A percentile compares a stretch with the other conserved stretches of the same genome.
These are phyloP conservation scores for Botrylloides violaceus DNA, from an alignment of 23 tunicate species.

Conservation along the genomic window DNA sequence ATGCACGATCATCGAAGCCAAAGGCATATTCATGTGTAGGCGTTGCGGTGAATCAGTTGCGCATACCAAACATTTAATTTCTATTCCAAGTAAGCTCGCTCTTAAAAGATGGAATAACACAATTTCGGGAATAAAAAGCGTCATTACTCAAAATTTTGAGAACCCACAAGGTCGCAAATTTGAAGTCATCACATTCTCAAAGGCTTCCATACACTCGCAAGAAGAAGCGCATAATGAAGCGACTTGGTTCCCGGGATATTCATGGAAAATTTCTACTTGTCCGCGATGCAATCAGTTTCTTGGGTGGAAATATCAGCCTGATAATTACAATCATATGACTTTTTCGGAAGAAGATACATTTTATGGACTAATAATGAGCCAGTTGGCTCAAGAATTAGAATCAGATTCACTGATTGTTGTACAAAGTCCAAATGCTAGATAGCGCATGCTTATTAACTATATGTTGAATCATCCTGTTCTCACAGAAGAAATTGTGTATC, in stretches of 20 bases:
- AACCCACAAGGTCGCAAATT: conserved; percentile 54
- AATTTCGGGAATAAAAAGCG: neutral
- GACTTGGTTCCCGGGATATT: conserved; percentile 64
- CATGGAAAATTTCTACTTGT: conserved; percentile 68
- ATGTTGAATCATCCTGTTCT: too few species aligned
- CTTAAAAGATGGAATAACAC: conserved; percentile 32
- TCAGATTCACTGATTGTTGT: conserved; percentile 23
- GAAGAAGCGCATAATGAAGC: conserved; percentile 55
- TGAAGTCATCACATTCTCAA: conserved; percentile 48
- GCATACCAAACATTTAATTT: conserved; percentile 11
- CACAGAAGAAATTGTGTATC: too few species aligned
- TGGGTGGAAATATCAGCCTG: conserved; percentile 80
- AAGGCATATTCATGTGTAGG: conserved; percentile 31
- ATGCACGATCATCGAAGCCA: neutral
- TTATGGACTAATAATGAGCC: conserved; percentile 52
- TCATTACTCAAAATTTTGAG: conserved; percentile 33
- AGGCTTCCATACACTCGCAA: conserved; percentile 25
- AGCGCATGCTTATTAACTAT: neutral
- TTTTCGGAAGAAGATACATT: conserved; percentile 59
- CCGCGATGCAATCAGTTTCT: conserved; percentile 47
- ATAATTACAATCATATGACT: conserved; percentile 57
- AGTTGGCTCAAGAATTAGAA: conserved; percentile 34
- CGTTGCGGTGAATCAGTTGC: conserved; percentile 42
- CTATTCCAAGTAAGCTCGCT: conserved; percentile 30
- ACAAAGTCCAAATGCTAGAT: conserved; percentile 12